Evolutionary conservation across 2,888 invertebrate species (phyloP), one percentile per base, ranked within the genome.

Genomic region (Cephus rjabovi): DNA sequence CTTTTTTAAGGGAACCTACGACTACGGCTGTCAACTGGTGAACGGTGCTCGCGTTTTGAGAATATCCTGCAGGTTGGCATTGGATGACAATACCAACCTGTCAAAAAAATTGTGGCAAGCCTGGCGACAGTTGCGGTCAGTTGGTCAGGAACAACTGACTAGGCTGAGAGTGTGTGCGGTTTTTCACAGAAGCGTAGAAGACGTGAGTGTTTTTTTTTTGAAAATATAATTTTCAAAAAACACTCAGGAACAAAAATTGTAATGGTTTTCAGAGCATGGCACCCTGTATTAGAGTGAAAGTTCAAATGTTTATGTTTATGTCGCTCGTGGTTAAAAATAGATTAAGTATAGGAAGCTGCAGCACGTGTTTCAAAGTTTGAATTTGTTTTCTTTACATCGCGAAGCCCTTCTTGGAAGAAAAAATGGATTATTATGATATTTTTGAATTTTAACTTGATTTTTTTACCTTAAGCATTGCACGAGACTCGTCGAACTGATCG

Each of bases 21-120:
- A 96, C 84, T 97, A 97, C 87, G 97, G 97, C 30, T 95, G 95
- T 86, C 96, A 97, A 92, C 92, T 97, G 81, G 92, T 96, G 75
- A 95, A 95, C 86, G 96, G 96, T 4, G 95, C 96, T 1, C 92
- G 95, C 76, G 94, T 95, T 23, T 89, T 97, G 80, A 93, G 97
- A 74, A 94, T 95, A 81, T 95, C 96, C 37, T 95, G 96, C 89
- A 94, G 95, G 87, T 92, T 95, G 83, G 92, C 93, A 34, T 88
- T 93, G 77, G 94, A 94, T 73, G 93, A 93, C 34, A 95, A 95
- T 85, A 92, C 93, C 70, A 91, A 91, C 80, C 92, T 95, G 78
- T 93, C 93, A 76, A 92, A 93, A 81, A 92, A 93, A 85, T 91
- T 96, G 83, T 93, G 94, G 79, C 93, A 93, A 83, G 94, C 94